Evolutionary conservation across 1,140 invertebrate species (phyloP).

Genomic region (Heliothis virescens): DNA sequence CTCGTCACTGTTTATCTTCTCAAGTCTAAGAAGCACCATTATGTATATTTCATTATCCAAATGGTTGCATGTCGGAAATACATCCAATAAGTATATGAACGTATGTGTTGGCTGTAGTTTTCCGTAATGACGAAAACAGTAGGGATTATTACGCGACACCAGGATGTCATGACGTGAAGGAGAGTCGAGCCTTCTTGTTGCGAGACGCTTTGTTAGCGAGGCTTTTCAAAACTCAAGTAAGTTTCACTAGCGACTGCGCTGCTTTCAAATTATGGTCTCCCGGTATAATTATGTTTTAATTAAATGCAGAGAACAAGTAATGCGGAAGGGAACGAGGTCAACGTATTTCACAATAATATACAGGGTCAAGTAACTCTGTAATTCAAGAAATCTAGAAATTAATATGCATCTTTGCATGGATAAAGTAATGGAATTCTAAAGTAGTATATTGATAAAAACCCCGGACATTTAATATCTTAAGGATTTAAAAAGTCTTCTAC

Average conservation of each 20-base stretch:
- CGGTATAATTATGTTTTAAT: constrained; percentile 42
- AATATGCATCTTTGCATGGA: too few species aligned
- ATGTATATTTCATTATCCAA: too few species aligned
- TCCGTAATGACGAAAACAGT: constrained; percentile 31
- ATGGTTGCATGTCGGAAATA: background rate
- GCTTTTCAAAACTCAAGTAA: constrained; percentile 48
- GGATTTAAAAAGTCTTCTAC: too few species aligned
- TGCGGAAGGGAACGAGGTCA: background rate
- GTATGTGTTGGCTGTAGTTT: background rate
- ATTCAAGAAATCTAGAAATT: too few species aligned
- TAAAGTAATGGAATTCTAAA: too few species aligned
- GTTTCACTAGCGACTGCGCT: constrained; percentile 29
- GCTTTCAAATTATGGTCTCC: constrained; percentile 42
- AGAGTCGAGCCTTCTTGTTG: constrained; percentile 55
- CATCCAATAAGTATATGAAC: background rate
- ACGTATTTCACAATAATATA: constrained; percentile 5
- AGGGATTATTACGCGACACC: constrained; percentile 48
- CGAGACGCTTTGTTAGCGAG: constrained; percentile 58
- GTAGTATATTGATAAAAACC: too few species aligned
- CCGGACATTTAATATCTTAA: too few species aligned
- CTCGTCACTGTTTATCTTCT: too few species aligned
- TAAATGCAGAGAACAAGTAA: constrained; percentile 31
- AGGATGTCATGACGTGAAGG: constrained; percentile 54
- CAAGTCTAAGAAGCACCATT: too few species aligned
- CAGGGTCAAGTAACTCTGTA: background rate